Percentiles rank a stretch among this genome's conserved stretches.
phyloP scores from a whole-genome alignment of 2,113 vertebrate genomes.

The Pavo muticus region DNA sequence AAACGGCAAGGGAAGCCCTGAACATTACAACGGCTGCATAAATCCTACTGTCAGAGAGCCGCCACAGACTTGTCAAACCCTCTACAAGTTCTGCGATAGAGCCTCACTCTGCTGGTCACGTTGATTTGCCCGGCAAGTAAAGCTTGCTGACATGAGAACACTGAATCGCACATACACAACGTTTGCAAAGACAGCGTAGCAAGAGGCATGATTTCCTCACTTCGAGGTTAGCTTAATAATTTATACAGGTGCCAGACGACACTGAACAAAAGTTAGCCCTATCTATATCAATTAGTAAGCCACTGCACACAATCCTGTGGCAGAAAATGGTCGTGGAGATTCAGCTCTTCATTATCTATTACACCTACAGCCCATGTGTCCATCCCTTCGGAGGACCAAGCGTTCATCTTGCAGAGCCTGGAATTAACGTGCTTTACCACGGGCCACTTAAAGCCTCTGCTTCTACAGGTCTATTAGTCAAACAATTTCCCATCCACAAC shows the following conservation, averaged over 20 bases:
- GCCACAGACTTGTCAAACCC: not conserved
- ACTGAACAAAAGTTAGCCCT: slow-evolving; percentile 27
- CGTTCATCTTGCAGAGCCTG: not conserved
- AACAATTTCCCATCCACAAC: not conserved
- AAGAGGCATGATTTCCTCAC: slow-evolving; percentile 52
- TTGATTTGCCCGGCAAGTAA: not conserved
- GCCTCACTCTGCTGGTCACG: not conserved
- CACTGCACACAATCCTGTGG: not conserved
- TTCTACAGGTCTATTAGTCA: not conserved
- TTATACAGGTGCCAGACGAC: slow-evolving; percentile 19
- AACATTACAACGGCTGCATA: not conserved
- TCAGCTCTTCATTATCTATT: not conserved
- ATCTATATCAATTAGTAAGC: slow-evolving; percentile 25
- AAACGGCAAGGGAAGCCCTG: not conserved
- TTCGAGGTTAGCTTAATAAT: slow-evolving; percentile 70
- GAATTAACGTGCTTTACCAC: not conserved
- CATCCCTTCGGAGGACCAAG: not conserved
- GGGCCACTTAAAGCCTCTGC: not conserved
- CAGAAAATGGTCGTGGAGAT: not conserved
- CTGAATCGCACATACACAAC: not conserved
- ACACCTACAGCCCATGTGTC: not conserved
- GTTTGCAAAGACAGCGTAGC: slow-evolving; percentile 55
- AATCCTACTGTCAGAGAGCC: not conserved
- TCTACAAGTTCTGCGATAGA: not conserved
- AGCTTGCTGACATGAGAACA: not conserved